Base-by-base conservation (phyloP, 2,797 vertebrate genomes). In the Macropus fuliginosus region DNA sequence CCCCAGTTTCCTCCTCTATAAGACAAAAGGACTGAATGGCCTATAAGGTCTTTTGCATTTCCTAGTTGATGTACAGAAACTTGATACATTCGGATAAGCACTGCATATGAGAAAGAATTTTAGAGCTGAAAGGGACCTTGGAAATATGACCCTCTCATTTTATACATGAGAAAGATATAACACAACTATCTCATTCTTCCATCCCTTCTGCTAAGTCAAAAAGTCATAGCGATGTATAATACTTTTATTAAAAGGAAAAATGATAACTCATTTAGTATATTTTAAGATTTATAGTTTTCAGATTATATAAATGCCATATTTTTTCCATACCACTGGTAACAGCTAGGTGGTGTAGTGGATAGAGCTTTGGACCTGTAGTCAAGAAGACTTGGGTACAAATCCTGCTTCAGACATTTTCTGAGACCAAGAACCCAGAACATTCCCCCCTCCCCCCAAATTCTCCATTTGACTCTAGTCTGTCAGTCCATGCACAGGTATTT, bases 11-110 rank as follows among this genome's bases (percentile, higher is more conserved):
- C 74, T 27, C 40, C 27, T 12, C 21, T 87, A 46, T 87, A 50
- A 27, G 50, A 24, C 21, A 24, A 40, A n/a, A n/a, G 66, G n/a
- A 74, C 16, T n/a, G 14, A 40, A 74, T 74, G 66, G 5, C 21
- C 9, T 81, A 9, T 10, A 50, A 87, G 9, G 74, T 87, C 18
- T 5, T 56, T 66, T 91, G 56, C 54, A 95, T 46, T 56, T n/a
- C 55, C 34, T 54, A 92, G 90, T 62, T 95, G 92, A 90, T 94
- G 18, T 81, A 92, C 92, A 95, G 87, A 95, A 81, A 66, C 50
- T 94, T 95, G 91, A 90, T 46, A 94, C 21, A 46, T 56, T 55
- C 89, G 13, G 40, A 92, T 55, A 46, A 90, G 4, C 29, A 91
- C 5, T 94, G 93, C 56, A 92, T n/a, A 50, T 87, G 74, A 24